phyloP scores from a whole-genome alignment of 2,888 invertebrate genomes.

The Torymus auratus region DNA sequence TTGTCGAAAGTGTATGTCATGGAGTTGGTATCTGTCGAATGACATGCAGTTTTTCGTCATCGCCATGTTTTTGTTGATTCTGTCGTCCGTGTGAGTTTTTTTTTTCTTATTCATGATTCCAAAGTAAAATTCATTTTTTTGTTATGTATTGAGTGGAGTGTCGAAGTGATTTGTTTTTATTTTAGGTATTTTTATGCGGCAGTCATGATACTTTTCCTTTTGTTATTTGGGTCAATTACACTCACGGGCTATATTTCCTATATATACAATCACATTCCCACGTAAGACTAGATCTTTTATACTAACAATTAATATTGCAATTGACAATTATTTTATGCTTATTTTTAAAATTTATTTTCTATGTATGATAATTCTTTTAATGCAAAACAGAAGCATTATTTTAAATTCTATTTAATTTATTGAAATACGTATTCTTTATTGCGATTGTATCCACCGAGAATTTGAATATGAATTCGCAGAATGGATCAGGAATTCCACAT shows the following conservation, averaged over 20 bases:
- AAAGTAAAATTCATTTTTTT: background rate
- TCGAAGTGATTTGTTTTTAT: background rate
- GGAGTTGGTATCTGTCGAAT: constrained; percentile 78
- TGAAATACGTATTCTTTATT: too few relatives aligned
- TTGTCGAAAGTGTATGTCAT: constrained; percentile 75
- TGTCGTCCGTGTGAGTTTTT: constrained; percentile 76
- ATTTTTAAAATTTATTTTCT: too few relatives aligned
- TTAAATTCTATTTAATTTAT: too few relatives aligned
- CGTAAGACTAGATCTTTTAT: constrained; percentile 71
- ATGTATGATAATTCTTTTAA: too few relatives aligned
- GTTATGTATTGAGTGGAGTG: too few relatives aligned
- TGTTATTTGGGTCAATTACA: constrained; percentile 71
- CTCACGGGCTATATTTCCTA: constrained; percentile 74
- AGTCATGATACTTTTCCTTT: constrained; percentile 64
- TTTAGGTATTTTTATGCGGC: constrained; percentile 69
- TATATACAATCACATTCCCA: constrained; percentile 73
- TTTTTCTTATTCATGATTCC: background rate
- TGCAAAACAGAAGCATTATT: too few relatives aligned
- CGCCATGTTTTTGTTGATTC: constrained; percentile 71
- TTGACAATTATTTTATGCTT: too few relatives aligned
- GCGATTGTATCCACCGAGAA: background rate
- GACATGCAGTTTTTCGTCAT: constrained; percentile 78
- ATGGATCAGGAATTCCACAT: constrained; percentile 74
- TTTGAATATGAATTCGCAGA: constrained; percentile 64
- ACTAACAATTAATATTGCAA: background rate